Conservation (phyloP, 2,797 vertebrate genomes). For the Cottoperca gobio region DNA sequence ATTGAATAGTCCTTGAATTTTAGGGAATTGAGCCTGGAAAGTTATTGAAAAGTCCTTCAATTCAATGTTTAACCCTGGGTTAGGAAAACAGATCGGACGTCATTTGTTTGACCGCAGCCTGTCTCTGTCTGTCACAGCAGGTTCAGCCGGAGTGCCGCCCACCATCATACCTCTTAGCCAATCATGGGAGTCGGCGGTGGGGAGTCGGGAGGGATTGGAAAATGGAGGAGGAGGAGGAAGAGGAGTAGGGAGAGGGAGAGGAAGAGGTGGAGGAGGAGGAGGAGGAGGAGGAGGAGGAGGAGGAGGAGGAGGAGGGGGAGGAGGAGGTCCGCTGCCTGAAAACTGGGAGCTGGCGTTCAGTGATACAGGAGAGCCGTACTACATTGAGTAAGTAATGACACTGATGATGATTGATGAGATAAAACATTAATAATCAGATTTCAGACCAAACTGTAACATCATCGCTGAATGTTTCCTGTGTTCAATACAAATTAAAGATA, state of each 20-base stretch:
- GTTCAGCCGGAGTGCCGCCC: conserved; percentile 76
- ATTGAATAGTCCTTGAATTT: too few species aligned
- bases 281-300: conserved; percentile 5
- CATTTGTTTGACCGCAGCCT: too few species aligned
- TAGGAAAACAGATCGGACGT: too few species aligned
- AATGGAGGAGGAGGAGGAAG: conserved; percentile 45
- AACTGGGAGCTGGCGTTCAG: conserved; percentile 85
- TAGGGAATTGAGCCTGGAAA: too few species aligned
- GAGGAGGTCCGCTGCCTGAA: conserved; percentile 70
- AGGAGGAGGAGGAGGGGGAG: conserved; percentile 42
- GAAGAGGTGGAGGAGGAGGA: conserved; percentile 24
- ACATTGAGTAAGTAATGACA: conserved; percentile 77
- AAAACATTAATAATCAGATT: background rate
- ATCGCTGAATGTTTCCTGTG: background rate
- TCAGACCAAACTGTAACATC: background rate
- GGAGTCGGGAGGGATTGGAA: conserved; percentile 60
- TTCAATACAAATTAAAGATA: background rate
- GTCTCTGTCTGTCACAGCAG: conserved; percentile 52
- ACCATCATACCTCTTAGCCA: conserved; percentile 78
- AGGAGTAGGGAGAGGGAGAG: conserved; percentile 34
- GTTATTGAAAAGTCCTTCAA: too few species aligned
- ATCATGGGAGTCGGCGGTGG: conserved; percentile 78
- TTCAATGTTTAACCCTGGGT: too few species aligned
- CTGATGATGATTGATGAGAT: background rate
- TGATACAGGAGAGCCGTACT: conserved; percentile 83